Evolutionary conservation across 2,113 vertebrate genomes (phyloP).

Genomic region (Ornithorhynchus anatinus): DNA sequence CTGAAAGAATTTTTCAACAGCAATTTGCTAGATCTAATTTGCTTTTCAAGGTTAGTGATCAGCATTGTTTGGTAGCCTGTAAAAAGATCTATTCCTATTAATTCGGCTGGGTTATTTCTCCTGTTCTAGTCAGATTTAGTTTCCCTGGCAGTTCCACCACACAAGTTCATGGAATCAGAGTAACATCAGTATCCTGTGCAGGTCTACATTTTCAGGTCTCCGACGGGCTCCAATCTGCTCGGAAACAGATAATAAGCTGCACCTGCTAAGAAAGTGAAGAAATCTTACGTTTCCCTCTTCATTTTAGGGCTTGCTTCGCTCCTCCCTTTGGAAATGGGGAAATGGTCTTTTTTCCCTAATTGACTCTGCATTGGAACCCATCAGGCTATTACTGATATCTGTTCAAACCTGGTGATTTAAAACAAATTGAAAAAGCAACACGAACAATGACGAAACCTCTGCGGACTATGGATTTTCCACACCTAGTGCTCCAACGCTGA

Average conservation of each 20-base stretch:
- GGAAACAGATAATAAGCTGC: constrained; percentile 57
- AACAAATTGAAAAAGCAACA: no score
- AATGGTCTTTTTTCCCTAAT: constrained; percentile 11
- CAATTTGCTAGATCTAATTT: constrained; percentile 80
- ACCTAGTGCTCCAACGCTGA: no score
- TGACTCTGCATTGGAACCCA: no score
- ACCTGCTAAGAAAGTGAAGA: constrained; percentile 58
- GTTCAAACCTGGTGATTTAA: no score
- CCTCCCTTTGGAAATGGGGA: constrained; percentile 27
- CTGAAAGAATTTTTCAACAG: constrained; percentile 82
- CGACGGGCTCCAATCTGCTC: constrained; percentile 25
- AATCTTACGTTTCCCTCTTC: not conserved
- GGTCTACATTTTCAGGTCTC: constrained; percentile 58
- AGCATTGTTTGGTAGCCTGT: constrained; percentile 60
- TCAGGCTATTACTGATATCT: no score
- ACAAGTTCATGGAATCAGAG: constrained; percentile 71
- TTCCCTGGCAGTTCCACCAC: constrained; percentile 63
- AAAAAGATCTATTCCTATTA: constrained; percentile 74
- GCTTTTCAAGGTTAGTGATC: constrained; percentile 75
- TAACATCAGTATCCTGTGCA: constrained; percentile 18
- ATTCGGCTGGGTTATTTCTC: constrained; percentile 67
- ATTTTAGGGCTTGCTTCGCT: constrained; percentile 15
- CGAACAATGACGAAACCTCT: no score
- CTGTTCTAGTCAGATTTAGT: constrained; percentile 68
- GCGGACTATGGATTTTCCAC: no score